phyloP scores from a whole-genome alignment of 2,888 invertebrate species.

The Trachelus stipa region DNA sequence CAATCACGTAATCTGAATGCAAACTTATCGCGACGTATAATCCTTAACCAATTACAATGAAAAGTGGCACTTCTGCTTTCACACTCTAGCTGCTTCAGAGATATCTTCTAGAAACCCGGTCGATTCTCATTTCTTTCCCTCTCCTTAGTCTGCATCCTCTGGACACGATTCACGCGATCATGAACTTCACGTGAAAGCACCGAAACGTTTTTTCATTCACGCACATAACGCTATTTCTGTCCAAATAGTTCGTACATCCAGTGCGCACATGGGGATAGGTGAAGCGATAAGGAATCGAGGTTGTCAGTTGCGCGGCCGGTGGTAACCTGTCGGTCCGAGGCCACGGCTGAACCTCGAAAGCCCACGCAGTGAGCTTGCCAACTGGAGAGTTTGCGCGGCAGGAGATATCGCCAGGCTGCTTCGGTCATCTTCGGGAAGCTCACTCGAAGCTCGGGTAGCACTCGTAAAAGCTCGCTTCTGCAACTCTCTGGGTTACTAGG shows the following conservation, averaged over 20 bases:
- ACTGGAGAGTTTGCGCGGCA: constrained; percentile 22
- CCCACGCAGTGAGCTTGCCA: constrained; percentile 26
- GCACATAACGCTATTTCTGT: not conserved
- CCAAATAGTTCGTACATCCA: not conserved
- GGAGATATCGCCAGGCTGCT: constrained; percentile 1
- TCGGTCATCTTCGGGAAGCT: constrained; percentile 19
- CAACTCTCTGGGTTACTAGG: constrained; percentile 16
- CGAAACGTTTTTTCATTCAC: not conserved
- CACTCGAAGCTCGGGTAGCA: constrained; percentile 14
- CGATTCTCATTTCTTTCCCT: not conserved
- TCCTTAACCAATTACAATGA: not conserved
- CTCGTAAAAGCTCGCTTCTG: constrained; percentile 3
- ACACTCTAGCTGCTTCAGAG: not conserved
- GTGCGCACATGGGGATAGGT: not conserved
- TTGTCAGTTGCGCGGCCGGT: constrained; percentile 46
- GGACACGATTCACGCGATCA: not conserved
- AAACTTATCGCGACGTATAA: not conserved
- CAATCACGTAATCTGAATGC: not conserved
- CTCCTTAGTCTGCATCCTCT: not conserved
- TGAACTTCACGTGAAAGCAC: not conserved
- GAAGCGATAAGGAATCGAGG: constrained; percentile 30
- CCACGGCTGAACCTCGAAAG: constrained; percentile 44
- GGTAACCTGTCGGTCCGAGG: constrained; percentile 49
- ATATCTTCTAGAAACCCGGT: not conserved
- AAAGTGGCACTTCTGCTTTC: not conserved